phyloP scores from a whole-genome alignment of 2,113 vertebrate species.

The Oxygymnocypris stewartii region DNA sequence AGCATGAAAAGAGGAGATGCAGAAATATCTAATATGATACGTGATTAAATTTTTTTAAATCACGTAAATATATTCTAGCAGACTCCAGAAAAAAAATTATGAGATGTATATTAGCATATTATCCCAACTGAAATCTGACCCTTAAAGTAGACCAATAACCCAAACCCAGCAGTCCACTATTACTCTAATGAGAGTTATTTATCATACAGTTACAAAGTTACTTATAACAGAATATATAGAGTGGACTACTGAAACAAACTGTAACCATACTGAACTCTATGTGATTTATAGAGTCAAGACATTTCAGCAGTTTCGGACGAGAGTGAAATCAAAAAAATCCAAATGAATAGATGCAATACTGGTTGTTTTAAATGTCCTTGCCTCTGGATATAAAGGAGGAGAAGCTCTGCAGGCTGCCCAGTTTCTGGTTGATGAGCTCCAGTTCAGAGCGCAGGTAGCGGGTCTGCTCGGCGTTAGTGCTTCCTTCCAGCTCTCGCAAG shows the following conservation, averaged over 20 bases:
- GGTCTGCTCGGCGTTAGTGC: constrained; percentile 68
- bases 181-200: too few relatives aligned
- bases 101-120: too few relatives aligned
- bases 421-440: constrained; percentile 84
- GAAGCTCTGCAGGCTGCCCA: constrained; percentile 85
- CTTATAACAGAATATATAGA: neutral
- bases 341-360: neutral
- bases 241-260: neutral
- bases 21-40: neutral
- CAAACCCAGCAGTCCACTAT: neutral
- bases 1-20: neutral
- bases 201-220: neutral
- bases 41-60: neutral
- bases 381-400: constrained; percentile 87
- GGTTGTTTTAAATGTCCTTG: constrained; percentile 58
- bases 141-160: too few relatives aligned
- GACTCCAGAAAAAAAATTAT: too few relatives aligned
- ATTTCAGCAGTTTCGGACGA: neutral
- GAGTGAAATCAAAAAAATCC: neutral
- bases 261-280: neutral
- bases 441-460: constrained; percentile 80
- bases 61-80: too few relatives aligned
- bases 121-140: too few relatives aligned
- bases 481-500: constrained; percentile 68
- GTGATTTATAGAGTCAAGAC: neutral